These are phyloP conservation scores for Hemiscyllium ocellatum DNA, from an alignment of 2,113 vertebrate genomes.

Conservation along the genomic window DNA sequence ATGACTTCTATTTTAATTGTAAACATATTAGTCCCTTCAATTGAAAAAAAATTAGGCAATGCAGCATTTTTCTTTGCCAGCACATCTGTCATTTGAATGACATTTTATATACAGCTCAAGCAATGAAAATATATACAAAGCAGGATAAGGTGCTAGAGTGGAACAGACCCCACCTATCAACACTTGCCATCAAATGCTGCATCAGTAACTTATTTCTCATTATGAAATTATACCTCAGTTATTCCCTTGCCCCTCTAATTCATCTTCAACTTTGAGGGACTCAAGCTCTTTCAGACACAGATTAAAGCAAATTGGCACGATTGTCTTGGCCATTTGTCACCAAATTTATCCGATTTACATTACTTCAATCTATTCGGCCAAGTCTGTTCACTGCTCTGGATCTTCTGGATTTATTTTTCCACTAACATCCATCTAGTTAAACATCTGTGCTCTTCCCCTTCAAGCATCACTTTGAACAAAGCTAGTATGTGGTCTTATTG, in stretches of 20 bases:
- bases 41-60: neutral
- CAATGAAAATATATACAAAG: neutral
- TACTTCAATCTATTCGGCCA: neutral
- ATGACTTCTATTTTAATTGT: slow-evolving; percentile 6
- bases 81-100: neutral
- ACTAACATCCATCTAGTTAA: neutral
- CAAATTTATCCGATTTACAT: neutral
- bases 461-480: neutral
- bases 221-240: neutral
- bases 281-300: neutral
- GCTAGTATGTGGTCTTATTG: neutral
- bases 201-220: neutral
- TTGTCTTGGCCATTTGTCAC: neutral
- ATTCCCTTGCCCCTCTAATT: neutral
- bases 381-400: neutral
- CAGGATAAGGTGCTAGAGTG: neutral
- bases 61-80: neutral
- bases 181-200: neutral
- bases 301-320: neutral
- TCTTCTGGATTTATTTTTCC: neutral
- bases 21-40: neutral
- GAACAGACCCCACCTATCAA: too few species aligned
- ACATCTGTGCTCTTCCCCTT: neutral
- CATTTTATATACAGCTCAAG: neutral
- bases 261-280: neutral